phyloP scores from a whole-genome alignment of 2,888 invertebrate genomes.

The Tipula vernalis region DNA sequence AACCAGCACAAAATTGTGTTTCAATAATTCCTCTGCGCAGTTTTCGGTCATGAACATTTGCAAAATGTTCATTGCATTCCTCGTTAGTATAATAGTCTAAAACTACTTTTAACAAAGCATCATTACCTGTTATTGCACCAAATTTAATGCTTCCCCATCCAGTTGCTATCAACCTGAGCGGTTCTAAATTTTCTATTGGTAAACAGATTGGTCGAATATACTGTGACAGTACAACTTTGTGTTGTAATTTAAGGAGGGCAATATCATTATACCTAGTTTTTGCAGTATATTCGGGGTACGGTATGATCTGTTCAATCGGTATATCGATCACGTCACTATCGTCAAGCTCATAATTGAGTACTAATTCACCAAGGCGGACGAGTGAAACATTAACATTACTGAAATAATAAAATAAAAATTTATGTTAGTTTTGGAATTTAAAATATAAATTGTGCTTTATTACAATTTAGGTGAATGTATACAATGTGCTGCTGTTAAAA shows the following conservation, averaged over 20 bases:
- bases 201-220: slow-evolving; percentile 32
- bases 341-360: slow-evolving; percentile 23
- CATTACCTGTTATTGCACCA: slow-evolving; percentile 21
- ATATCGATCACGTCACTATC: slow-evolving; percentile 27
- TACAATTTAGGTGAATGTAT: slow-evolving; percentile 16
- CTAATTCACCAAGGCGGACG: slow-evolving; percentile 33
- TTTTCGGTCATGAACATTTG: slow-evolving; percentile 16
- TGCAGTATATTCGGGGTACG: slow-evolving; percentile 35
- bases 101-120: slow-evolving; percentile 35
- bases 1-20: slow-evolving; percentile 44
- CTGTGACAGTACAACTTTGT: slow-evolving; percentile 23
- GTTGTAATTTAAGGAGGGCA: slow-evolving; percentile 32
- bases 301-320: slow-evolving; percentile 23
- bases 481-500: slow-evolving; percentile 51
- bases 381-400: slow-evolving; percentile 20
- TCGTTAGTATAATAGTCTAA: slow-evolving; percentile 27
- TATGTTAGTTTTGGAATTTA: background rate
- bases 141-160: slow-evolving; percentile 34
- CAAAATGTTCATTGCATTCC: slow-evolving; percentile 30
- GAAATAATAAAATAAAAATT: background rate
- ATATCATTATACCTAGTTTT: slow-evolving; percentile 37
- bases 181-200: slow-evolving; percentile 19
- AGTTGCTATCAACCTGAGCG: slow-evolving; percentile 26
- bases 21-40: slow-evolving; percentile 36
- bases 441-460: background rate